phyloP scores from a whole-genome alignment of 2,888 invertebrate species.

The Aphodius granarius region DNA sequence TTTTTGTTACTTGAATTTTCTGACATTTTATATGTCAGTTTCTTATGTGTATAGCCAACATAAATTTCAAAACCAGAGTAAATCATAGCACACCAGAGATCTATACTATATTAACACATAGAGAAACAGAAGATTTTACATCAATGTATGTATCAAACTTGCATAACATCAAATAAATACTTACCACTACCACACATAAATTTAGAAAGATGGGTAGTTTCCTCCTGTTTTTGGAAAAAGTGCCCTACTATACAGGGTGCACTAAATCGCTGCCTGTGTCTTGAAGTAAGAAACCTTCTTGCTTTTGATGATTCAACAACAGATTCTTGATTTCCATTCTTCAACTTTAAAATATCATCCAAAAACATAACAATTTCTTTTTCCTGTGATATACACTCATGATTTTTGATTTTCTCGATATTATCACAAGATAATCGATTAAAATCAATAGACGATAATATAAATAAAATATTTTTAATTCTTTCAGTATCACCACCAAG shows the following conservation, averaged over 20 bases:
- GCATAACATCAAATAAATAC: too few relatives aligned
- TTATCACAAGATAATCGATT: slow-evolving; percentile 35
- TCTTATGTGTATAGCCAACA: too few relatives aligned
- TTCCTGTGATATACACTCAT: slow-evolving; percentile 41
- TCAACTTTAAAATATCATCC: slow-evolving; percentile 36
- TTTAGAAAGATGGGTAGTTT: neutral
- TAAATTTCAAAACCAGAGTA: too few relatives aligned
- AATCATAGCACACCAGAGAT: too few relatives aligned
- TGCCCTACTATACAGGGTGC: slow-evolving; percentile 22
- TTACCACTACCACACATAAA: slow-evolving; percentile 28
- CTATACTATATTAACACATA: neutral
- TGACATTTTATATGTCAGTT: too few relatives aligned
- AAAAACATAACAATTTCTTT: slow-evolving; percentile 39
- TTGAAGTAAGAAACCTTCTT: slow-evolving; percentile 16
- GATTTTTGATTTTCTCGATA: slow-evolving; percentile 43
- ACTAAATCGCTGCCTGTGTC: slow-evolving; percentile 17
- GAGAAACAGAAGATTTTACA: too few relatives aligned
- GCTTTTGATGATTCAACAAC: neutral
- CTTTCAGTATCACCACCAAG: slow-evolving; percentile 3
- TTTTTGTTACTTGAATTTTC: too few relatives aligned
- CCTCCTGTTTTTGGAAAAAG: slow-evolving; percentile 4
- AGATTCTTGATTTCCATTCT: slow-evolving; percentile 31
- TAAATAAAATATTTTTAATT: slow-evolving; percentile 35
- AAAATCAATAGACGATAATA: slow-evolving; percentile 48
- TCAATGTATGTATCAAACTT: too few relatives aligned